These are phyloP conservation scores for Eilema griseolum DNA, from an alignment of 2,888 invertebrate species.

Conservation along the genomic window DNA sequence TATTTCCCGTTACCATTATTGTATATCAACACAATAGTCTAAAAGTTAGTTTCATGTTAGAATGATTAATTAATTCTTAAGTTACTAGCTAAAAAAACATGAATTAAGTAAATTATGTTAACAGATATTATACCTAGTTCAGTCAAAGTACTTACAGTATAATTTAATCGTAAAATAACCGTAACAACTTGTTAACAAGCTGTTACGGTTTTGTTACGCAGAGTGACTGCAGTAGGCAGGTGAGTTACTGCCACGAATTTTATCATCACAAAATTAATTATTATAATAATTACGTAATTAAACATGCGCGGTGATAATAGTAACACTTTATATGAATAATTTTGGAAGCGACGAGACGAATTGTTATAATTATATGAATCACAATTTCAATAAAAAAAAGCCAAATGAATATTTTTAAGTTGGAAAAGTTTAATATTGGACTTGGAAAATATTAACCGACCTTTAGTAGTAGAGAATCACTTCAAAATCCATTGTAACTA, in stretches of 20 bases:
- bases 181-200: not conserved
- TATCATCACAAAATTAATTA: not conserved
- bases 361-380: not conserved
- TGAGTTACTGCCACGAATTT: not conserved
- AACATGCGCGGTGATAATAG: not conserved
- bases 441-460: too few relatives aligned
- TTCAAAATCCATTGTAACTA: too few relatives aligned
- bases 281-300: conserved; percentile 4
- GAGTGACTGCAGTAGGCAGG: not conserved
- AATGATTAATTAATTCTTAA: not conserved
- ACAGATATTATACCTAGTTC: not conserved
- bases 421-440: not conserved
- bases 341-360: conserved; percentile 1
- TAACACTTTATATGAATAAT: not conserved
- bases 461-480: too few relatives aligned
- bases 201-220: not conserved
- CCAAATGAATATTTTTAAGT: not conserved
- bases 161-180: not conserved
- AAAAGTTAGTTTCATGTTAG: too few relatives aligned
- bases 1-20: too few relatives aligned
- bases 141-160: conserved; percentile 4
- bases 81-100: not conserved
- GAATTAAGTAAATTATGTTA: not conserved
- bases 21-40: too few relatives aligned
- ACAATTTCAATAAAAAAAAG: not conserved